These are phyloP conservation scores for Clarias platycephalus DNA, from an alignment of 2,797 vertebrate genomes.

Conservation along the genomic window DNA sequence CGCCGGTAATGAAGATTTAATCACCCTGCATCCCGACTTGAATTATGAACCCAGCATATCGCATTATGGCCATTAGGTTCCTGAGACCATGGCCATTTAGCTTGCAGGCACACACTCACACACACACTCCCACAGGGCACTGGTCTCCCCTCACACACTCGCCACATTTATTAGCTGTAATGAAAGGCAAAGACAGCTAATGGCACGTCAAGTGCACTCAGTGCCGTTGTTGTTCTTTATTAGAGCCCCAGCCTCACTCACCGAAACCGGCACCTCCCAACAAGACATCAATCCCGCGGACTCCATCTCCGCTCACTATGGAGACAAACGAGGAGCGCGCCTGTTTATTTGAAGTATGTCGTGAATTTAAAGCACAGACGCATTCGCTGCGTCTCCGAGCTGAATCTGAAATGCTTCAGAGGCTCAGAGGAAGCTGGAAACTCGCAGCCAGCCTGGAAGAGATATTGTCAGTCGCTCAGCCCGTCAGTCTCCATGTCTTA, in stretches of 20 bases:
- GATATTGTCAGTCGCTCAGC: slow-evolving; percentile 8
- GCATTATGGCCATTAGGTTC: slow-evolving; percentile 63
- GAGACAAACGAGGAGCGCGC: slow-evolving; percentile 38
- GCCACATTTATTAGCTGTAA: slow-evolving; percentile 61
- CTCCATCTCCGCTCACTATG: slow-evolving; percentile 39
- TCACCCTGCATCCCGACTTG: slow-evolving; percentile 65
- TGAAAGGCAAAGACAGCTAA: slow-evolving; percentile 62
- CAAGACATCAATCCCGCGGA: slow-evolving; percentile 42
- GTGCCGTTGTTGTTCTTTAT: slow-evolving; percentile 61
- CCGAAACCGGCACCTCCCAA: slow-evolving; percentile 37
- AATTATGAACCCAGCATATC: slow-evolving; percentile 67
- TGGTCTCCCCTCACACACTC: slow-evolving; percentile 39
- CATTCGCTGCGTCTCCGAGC: slow-evolving; percentile 29
- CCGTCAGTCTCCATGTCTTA: slow-evolving; percentile 4
- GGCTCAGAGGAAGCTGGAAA: neutral
- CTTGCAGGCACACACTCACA: slow-evolving; percentile 32
- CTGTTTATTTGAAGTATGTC: slow-evolving; percentile 50
- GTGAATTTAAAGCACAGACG: slow-evolving; percentile 29
- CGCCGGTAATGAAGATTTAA: slow-evolving; percentile 72
- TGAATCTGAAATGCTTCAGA: slow-evolving; percentile 38
- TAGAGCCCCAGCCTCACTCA: slow-evolving; percentile 42
- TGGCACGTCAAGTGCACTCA: slow-evolving; percentile 61
- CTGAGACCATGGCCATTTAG: slow-evolving; percentile 62
- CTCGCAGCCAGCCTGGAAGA: neutral
- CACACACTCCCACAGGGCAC: slow-evolving; percentile 29